Evolutionary conservation across 2,797 vertebrate species (phyloP).

Genomic region (Phataginus tetradactyla): DNA sequence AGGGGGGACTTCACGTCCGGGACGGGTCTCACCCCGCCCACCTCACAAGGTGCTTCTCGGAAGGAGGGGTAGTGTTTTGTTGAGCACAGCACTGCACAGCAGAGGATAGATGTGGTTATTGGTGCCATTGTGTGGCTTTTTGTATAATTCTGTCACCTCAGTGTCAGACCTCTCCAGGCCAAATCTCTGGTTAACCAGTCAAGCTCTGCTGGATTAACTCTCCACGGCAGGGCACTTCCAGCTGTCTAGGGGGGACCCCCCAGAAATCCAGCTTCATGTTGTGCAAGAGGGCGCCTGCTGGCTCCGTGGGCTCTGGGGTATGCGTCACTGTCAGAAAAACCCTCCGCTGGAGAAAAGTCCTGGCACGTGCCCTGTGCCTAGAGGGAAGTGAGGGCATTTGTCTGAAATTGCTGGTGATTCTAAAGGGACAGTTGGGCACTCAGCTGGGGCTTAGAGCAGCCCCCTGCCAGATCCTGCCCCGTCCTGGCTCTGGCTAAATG

Average conservation of each 20-base stretch:
- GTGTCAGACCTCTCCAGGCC: not conserved
- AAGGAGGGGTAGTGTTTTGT: not conserved
- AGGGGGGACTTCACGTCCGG: not conserved
- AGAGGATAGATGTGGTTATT: accelerated
- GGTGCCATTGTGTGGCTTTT: not conserved
- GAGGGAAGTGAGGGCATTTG: not conserved
- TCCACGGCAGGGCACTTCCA: not conserved
- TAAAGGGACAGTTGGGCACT: not conserved
- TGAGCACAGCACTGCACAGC: accelerated
- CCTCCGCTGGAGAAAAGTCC: not conserved
- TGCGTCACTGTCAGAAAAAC: not conserved
- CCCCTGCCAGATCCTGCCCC: not conserved
- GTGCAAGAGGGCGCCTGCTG: not conserved
- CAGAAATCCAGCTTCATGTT: not conserved
- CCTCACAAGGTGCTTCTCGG: not conserved
- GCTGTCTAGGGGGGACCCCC: not conserved
- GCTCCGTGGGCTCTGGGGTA: not conserved
- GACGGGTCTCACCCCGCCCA: accelerated
- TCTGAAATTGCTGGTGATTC: not conserved
- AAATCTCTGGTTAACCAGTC: not conserved
- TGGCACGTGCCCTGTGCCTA: not conserved
- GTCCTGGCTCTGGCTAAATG: not conserved
- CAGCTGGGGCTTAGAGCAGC: not conserved
- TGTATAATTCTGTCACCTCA: not conserved
- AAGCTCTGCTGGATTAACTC: not conserved